Base-by-base conservation (phyloP, 37 sponge, comb jelly and placozoan species). In the Chondrosia reniformis region DNA sequence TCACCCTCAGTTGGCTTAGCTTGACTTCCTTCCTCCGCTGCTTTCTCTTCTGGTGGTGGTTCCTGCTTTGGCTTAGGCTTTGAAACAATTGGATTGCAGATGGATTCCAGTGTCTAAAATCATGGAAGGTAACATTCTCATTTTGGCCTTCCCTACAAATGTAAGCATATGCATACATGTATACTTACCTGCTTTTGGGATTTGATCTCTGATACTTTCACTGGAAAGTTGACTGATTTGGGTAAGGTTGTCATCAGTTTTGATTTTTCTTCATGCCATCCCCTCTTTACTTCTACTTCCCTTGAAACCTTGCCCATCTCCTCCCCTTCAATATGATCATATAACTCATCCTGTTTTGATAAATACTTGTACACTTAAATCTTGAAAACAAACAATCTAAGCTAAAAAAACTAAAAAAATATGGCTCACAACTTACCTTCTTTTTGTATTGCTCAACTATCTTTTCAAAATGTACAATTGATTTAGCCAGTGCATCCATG, bases 21-120 rank as follows among this genome's bases (percentile, higher is more conserved):
- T n/a, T n/a, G n/a, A n/a, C n/a, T n/a, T n/a, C n/a, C 38, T 21
- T 22, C 74, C 1, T 76, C 63, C 13, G 33, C 52, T 33, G 57
- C 37, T 31, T n/a, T 34, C 31, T 81, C 84, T 63, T 79, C 89
- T 58, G 89, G 89, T 17, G 99, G 99, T 10, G 99, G 95, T 76
- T 94, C 95, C 21, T 86, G 93, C 67, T 94, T 98, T 17, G 99
- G 99, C 37, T 94, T 98, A 24, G 99, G 95, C 62, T 98, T 98
- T 34, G 81, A 84, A 24, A 98, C 91, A 55, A 95, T 92, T 5
- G 99, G 95, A 25, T 92, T 80, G 61, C 91, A 85, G 30, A 59
- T 30, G 7, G 61, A 25, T 5, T 59, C 61, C 61, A 59, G 8
- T 6, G 28, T 25, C 61, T 59, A 13, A 7, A 13, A 30, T 30